Conservation (phyloP, 1,140 invertebrate species). For the Drosophila hydei region DNA sequence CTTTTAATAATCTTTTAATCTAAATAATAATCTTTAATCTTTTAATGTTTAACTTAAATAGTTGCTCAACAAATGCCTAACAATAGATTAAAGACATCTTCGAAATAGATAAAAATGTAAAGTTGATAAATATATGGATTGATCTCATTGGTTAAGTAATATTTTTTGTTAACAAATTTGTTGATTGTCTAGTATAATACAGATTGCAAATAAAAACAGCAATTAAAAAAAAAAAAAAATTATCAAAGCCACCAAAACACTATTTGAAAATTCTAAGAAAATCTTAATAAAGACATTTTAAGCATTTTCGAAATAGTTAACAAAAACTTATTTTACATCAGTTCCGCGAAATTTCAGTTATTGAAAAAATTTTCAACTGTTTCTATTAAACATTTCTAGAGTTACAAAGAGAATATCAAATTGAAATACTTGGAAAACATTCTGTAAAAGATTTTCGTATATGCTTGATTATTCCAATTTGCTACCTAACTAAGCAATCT, state of each 20-base stretch:
- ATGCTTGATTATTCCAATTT: not conserved
- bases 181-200: too few species aligned
- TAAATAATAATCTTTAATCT: too few species aligned
- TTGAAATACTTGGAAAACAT: not conserved
- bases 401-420: not conserved
- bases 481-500: constrained; percentile 13
- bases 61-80: too few species aligned
- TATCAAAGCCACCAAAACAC: too few species aligned
- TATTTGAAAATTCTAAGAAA: not conserved
- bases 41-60: too few species aligned
- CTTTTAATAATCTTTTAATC: too few species aligned
- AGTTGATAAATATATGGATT: too few species aligned
- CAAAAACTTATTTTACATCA: not conserved
- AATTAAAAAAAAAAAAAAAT: not conserved
- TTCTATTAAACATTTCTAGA: not conserved
- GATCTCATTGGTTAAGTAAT: too few species aligned
- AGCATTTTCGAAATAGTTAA: not conserved
- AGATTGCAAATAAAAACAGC: too few species aligned
- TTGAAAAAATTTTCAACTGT: not conserved
- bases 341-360: constrained; percentile 4
- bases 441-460: not conserved
- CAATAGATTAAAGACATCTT: too few species aligned
- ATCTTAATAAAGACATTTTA: not conserved
- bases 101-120: too few species aligned
- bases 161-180: too few species aligned